Evolutionary conservation across 2,797 vertebrate species (phyloP).

Genomic region (Liparis tanakae): DNA sequence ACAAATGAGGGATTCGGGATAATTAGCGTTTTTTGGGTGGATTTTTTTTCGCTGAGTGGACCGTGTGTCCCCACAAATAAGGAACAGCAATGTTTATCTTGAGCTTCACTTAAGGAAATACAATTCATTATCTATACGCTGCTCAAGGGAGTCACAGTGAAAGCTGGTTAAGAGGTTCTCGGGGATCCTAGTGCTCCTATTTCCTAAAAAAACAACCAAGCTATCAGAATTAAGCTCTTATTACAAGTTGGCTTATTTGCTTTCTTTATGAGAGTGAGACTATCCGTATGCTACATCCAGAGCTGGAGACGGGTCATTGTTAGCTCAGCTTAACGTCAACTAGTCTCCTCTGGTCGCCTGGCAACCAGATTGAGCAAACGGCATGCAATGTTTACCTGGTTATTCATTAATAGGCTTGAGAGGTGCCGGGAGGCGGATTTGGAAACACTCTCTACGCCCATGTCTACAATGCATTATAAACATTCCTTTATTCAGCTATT

Average conservation of each 20-base stretch:
- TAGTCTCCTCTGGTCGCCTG: not conserved
- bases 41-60: too few species aligned
- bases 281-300: not conserved
- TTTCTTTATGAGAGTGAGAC: not conserved
- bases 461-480: too few species aligned
- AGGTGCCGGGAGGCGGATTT: too few species aligned
- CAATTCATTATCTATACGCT: conserved; percentile 21
- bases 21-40: not conserved
- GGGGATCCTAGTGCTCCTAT: conserved; percentile 6
- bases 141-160: conserved; percentile 33
- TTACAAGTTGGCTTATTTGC: not conserved
- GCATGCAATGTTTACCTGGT: too few species aligned
- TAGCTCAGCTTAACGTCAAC: conserved; percentile 1
- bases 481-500: too few species aligned
- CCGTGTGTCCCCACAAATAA: not conserved
- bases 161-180: conserved; percentile 16
- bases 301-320: not conserved
- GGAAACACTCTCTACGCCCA: too few species aligned
- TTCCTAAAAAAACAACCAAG: conserved; percentile 11
- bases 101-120: conserved; percentile 26
- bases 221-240: not conserved
- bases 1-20: conserved; percentile 2
- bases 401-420: too few species aligned
- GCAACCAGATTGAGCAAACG: too few species aligned
- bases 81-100: conserved; percentile 14